A percentile compares a stretch with the other conserved stretches of the same genome.
phyloP scores from a whole-genome alignment of 1,140 invertebrate genomes.

The Philotrypesis tridentata region DNA sequence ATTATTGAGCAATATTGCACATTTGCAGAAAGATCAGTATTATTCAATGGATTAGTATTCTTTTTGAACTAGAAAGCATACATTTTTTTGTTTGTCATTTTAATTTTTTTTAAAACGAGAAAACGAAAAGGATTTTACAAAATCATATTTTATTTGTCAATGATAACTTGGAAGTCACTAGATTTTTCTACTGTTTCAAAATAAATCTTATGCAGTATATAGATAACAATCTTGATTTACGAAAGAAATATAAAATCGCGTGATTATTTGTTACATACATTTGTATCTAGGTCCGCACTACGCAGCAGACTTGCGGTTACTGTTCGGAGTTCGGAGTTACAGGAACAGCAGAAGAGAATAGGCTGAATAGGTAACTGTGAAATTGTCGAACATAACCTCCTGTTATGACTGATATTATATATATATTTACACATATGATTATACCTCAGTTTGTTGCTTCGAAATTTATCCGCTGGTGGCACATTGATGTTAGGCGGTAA shows the following conservation, averaged over 20 bases:
- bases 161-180: too few relatives aligned
- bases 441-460: too few relatives aligned
- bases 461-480: background rate
- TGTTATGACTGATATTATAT: too few relatives aligned
- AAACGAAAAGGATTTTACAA: too few relatives aligned
- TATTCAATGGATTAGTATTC: background rate
- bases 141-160: background rate
- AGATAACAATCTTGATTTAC: background rate
- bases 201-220: background rate
- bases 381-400: conserved; percentile 13
- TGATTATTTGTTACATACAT: conserved; percentile 5
- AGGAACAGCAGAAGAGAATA: background rate
- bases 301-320: background rate
- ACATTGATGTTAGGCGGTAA: background rate
- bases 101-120: background rate
- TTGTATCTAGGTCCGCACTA: background rate
- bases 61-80: background rate
- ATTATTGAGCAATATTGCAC: conserved; percentile 32
- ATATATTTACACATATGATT: too few relatives aligned
- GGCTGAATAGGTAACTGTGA: too few relatives aligned
- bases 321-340: too few relatives aligned
- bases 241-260: background rate
- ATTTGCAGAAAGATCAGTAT: background rate
- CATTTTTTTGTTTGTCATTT: background rate
- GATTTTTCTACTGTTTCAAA: too few relatives aligned